Conservation (phyloP, 1,140 invertebrate genomes). For the Ostrea edulis region DNA sequence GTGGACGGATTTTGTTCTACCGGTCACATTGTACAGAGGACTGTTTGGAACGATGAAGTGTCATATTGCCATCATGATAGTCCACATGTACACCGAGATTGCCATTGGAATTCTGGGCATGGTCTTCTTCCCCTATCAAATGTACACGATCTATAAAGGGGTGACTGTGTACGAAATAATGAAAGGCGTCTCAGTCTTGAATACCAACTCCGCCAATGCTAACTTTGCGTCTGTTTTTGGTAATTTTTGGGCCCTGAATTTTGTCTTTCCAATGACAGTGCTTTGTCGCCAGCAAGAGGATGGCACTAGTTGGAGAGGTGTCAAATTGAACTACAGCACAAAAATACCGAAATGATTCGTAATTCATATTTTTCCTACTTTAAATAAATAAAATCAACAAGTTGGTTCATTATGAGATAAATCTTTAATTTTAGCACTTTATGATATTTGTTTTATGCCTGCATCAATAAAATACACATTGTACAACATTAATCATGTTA, state of each 20-base stretch:
- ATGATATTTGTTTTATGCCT: not conserved
- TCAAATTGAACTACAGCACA: conserved; percentile 42
- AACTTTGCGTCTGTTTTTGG: conserved; percentile 70
- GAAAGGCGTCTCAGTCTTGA: conserved; percentile 53
- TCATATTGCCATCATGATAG: conserved; percentile 37
- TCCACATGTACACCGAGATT: conserved; percentile 37
- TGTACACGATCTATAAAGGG: conserved; percentile 85
- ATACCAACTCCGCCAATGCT: conserved; percentile 26
- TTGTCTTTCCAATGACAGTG: conserved; percentile 64
- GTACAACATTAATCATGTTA: not conserved
- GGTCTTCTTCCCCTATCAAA: conserved; percentile 57
- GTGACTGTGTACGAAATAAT: conserved; percentile 84
- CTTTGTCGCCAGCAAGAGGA: conserved; percentile 46
- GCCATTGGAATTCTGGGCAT: conserved; percentile 36
- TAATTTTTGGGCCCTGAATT: conserved; percentile 65
- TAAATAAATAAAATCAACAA: no score
- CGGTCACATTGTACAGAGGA: conserved; percentile 26
- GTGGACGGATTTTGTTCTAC: conserved; percentile 51
- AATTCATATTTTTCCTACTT: not conserved
- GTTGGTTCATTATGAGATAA: no score
- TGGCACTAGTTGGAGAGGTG: conserved; percentile 43
- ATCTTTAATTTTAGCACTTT: no score
- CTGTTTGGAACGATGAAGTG: conserved; percentile 40
- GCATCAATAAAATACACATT: not conserved
- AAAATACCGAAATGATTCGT: not conserved